A percentile compares a stretch with the other conserved stretches of the same genome.
phyloP scores from a whole-genome alignment of 2,888 invertebrate species.

The Anoplius nigerrimus region DNA sequence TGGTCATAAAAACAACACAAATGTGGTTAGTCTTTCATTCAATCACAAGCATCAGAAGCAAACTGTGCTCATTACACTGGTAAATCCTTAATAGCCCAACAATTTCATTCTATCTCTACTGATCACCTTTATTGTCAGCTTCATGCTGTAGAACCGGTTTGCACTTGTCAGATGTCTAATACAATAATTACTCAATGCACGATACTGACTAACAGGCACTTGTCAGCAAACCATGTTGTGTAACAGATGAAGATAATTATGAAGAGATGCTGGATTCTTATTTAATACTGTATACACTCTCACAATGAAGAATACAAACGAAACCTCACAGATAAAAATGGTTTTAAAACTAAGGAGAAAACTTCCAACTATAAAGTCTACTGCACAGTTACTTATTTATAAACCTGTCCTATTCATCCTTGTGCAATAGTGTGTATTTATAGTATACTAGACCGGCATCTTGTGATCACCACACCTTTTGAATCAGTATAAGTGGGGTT shows the following conservation, averaged over 20 bases:
- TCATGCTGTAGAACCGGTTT: constrained; percentile 36
- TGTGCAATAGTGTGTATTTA: constrained; percentile 68
- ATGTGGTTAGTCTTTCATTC: constrained; percentile 8
- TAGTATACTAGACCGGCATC: constrained; percentile 61
- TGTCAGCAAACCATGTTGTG: constrained; percentile 42
- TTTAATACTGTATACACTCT: too few species aligned
- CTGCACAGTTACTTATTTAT: constrained; percentile 64
- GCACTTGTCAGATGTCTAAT: constrained; percentile 44
- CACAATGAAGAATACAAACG: too few species aligned
- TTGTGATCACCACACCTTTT: constrained; percentile 56
- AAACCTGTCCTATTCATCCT: constrained; percentile 71
- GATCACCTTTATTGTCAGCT: constrained; percentile 39
- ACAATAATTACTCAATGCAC: constrained; percentile 43
- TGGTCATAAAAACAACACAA: not conserved
- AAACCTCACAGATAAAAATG: too few species aligned
- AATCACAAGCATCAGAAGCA: constrained; percentile 8
- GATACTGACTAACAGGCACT: constrained; percentile 33
- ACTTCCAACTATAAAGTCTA: constrained; percentile 36
- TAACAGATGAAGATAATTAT: constrained; percentile 41
- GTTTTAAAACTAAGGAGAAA: constrained; percentile 35
- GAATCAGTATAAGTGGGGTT: constrained; percentile 29
- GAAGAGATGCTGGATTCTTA: not conserved
- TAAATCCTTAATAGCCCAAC: constrained; percentile 14
- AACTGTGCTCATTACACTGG: constrained; percentile 18
- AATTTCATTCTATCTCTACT: constrained; percentile 42